Percentiles rank a stretch among this genome's conserved stretches.
phyloP scores from a whole-genome alignment of 2,888 invertebrate genomes.

The Agrilus mali region DNA sequence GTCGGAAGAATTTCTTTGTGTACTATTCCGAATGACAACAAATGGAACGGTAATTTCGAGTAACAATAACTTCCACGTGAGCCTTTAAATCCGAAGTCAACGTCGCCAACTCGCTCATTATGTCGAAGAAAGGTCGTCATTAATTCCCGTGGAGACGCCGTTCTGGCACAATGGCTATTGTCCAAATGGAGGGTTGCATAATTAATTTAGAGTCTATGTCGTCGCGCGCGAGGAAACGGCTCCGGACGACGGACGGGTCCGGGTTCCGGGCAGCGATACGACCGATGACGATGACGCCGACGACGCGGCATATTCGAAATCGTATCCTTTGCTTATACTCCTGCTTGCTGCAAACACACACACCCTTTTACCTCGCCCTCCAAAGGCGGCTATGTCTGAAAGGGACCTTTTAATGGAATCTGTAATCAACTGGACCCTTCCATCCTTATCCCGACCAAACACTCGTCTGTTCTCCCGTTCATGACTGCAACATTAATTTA shows the following conservation, averaged over 20 bases:
- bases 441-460: too few relatives aligned
- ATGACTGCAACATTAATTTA: too few relatives aligned
- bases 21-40: too few relatives aligned
- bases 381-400: too few relatives aligned
- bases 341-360: slow-evolving; percentile 4
- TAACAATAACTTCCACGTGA: too few relatives aligned
- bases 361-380: slow-evolving; percentile 5
- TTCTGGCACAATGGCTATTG: slow-evolving; percentile 20
- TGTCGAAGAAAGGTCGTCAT: slow-evolving; percentile 19
- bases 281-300: slow-evolving; percentile 4
- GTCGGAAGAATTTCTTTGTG: too few relatives aligned
- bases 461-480: too few relatives aligned
- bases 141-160: slow-evolving; percentile 18
- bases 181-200: slow-evolving; percentile 21
- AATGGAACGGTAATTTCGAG: too few relatives aligned
- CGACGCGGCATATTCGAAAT: slow-evolving; percentile 4
- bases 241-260: slow-evolving; percentile 4
- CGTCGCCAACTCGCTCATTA: slow-evolving; percentile 9
- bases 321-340: slow-evolving; percentile 1
- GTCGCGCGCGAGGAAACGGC: slow-evolving; percentile 6
- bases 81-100: slow-evolving; percentile 5
- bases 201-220: slow-evolving; percentile 18
- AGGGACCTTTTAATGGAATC: too few relatives aligned
- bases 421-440: too few relatives aligned
- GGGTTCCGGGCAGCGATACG: slow-evolving; percentile 2